Conservation (phyloP, 2,113 vertebrate species). For the Columba janthina region DNA sequence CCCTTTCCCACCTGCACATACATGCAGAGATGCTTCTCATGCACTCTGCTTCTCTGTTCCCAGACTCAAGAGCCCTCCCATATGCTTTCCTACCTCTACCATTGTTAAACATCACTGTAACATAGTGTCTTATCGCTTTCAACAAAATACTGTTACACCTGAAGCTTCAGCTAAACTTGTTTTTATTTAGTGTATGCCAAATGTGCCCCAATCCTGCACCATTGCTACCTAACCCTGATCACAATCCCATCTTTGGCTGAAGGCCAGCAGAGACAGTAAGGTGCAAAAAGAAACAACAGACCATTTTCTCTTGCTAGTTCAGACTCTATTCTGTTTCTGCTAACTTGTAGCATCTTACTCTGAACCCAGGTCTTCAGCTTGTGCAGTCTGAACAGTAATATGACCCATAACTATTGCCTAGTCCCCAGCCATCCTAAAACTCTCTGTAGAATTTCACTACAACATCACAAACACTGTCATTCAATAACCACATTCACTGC, state of each 20-base stretch:
- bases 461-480: background rate
- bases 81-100: background rate
- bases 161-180: background rate
- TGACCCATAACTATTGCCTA: background rate
- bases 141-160: background rate
- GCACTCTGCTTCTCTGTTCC: background rate
- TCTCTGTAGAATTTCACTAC: background rate
- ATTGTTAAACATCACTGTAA: background rate
- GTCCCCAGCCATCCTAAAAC: background rate
- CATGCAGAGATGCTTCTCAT: rapidly evolving
- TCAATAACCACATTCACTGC: rapidly evolving
- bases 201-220: background rate
- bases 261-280: background rate
- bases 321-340: background rate
- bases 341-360: background rate
- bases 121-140: background rate
- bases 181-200: background rate
- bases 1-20: background rate
- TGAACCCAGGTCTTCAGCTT: background rate
- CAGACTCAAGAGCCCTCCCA: background rate
- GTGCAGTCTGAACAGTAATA: background rate
- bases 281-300: background rate
- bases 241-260: background rate
- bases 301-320: background rate
- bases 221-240: background rate